phyloP scores from a whole-genome alignment of 2,888 invertebrate species.

The Phrixothrix hirtus region DNA sequence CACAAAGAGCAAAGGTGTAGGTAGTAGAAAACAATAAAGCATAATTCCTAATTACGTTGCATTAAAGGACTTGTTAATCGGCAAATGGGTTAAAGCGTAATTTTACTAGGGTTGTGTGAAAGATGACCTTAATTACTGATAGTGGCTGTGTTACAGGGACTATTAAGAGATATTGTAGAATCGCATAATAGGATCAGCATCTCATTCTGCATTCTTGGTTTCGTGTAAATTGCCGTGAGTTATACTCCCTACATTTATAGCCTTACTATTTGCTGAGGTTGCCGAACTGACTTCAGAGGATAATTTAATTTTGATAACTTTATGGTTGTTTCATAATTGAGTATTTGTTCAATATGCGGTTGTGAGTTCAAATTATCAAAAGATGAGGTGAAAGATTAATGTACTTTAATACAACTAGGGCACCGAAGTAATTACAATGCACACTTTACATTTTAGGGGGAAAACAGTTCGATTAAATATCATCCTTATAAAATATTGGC shows the following conservation, averaged over 20 bases:
- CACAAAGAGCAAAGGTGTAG: neutral
- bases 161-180: slow-evolving; percentile 41
- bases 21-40: neutral
- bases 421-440: too few relatives aligned
- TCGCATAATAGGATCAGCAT: slow-evolving; percentile 41
- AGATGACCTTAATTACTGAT: slow-evolving; percentile 41
- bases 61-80: slow-evolving; percentile 33
- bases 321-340: slow-evolving; percentile 8
- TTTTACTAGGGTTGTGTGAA: slow-evolving; percentile 32
- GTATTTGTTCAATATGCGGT: neutral
- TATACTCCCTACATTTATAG: slow-evolving; percentile 35
- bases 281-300: slow-evolving; percentile 16
- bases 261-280: slow-evolving; percentile 34
- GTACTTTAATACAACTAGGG: too few relatives aligned
- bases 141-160: slow-evolving; percentile 38
- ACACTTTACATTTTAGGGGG: too few relatives aligned
- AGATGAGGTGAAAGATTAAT: too few relatives aligned
- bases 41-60: too few relatives aligned
- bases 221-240: slow-evolving; percentile 32
- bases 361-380: neutral
- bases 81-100: slow-evolving; percentile 32
- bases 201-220: slow-evolving; percentile 35
- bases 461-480: too few relatives aligned
- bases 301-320: slow-evolving; percentile 30
- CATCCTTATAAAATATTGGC: too few relatives aligned